Conservation (phyloP, 2,113 vertebrate species). For the Brachyhypopomus occidentalis region DNA sequence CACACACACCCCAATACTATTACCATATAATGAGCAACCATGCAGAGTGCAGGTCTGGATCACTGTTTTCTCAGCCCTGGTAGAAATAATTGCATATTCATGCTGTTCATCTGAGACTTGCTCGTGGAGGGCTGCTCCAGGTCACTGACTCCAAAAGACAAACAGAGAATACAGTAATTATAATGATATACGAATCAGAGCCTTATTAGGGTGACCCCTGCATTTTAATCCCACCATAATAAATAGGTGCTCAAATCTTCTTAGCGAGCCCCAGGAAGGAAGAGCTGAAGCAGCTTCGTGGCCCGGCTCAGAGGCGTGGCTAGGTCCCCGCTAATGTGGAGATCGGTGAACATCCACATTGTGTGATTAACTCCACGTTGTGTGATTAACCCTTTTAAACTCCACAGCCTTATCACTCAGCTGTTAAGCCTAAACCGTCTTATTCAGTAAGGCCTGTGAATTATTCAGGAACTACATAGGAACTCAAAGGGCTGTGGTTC, state of each 20-base stretch:
- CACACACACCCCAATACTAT: background rate
- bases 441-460: too few species aligned
- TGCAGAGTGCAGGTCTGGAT: slow-evolving; percentile 14
- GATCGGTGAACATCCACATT: background rate
- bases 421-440: too few species aligned
- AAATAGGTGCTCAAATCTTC: slow-evolving; percentile 25
- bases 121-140: slow-evolving; percentile 25
- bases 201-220: slow-evolving; percentile 19
- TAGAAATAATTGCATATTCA: slow-evolving; percentile 39
- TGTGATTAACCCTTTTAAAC: too few species aligned
- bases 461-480: too few species aligned
- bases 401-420: too few species aligned
- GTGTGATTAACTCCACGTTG: too few species aligned
- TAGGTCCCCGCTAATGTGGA: background rate
- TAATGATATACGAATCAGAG: slow-evolving; percentile 45
- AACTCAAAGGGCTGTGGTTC: too few species aligned
- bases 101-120: slow-evolving; percentile 20
- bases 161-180: slow-evolving; percentile 42
- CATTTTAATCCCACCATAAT: slow-evolving; percentile 38
- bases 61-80: slow-evolving; percentile 33
- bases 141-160: slow-evolving; percentile 27
- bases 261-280: background rate
- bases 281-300: background rate
- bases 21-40: slow-evolving; percentile 36
- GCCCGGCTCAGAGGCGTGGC: background rate